Evolutionary conservation across 2,888 invertebrate genomes (phyloP).

Genomic region (Mythimna ferrago): DNA sequence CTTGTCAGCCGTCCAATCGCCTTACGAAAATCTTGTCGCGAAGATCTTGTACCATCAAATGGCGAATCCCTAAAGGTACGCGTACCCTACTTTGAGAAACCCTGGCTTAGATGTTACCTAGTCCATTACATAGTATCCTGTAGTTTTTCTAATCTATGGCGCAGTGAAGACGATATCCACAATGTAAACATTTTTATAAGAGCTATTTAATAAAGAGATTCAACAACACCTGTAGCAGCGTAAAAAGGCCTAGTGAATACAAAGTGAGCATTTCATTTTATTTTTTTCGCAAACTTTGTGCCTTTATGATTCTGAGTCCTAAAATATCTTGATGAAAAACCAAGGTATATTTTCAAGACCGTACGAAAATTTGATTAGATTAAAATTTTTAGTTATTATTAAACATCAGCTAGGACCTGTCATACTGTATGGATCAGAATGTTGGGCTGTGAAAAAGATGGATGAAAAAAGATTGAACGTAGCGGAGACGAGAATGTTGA

Average conservation of each 20-base stretch:
- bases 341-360: conserved; percentile 4
- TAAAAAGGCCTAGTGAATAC: conserved; percentile 54
- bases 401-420: too few relatives aligned
- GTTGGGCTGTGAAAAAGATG: too few relatives aligned
- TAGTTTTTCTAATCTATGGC: background rate
- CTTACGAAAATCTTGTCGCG: too few relatives aligned
- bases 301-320: conserved; percentile 30
- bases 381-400: background rate
- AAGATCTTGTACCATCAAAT: too few relatives aligned
- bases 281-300: conserved; percentile 39
- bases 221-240: conserved; percentile 48
- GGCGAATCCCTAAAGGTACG: too few relatives aligned
- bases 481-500: too few relatives aligned
- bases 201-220: conserved; percentile 49
- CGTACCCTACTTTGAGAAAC: too few relatives aligned
- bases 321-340: conserved; percentile 32
- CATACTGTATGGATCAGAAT: too few relatives aligned
- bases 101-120: too few relatives aligned
- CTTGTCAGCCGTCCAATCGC: too few relatives aligned
- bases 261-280: conserved; percentile 49
- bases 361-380: background rate
- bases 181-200: conserved; percentile 34
- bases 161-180: conserved; percentile 2
- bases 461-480: too few relatives aligned
- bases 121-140: background rate